Evolutionary conservation across 1,140 invertebrate species (phyloP), one percentile per base, ranked within the genome.

Genomic region (Gonatopus flavifemur): DNA sequence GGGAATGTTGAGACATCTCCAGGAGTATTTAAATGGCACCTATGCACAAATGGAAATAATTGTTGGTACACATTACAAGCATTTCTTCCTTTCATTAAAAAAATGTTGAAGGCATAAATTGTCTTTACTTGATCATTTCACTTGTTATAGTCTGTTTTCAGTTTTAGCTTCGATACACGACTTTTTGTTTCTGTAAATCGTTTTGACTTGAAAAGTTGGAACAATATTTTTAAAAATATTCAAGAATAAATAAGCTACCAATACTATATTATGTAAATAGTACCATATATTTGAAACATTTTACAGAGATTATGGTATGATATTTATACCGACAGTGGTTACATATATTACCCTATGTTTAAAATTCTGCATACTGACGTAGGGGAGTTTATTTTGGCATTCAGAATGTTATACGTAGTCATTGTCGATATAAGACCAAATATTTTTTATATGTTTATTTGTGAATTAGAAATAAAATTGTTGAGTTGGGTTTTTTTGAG

Each of bases 111-210:
- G 57, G 60, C 62, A 62, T 62, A 59, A 61, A 48, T 65, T 53
- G 47, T 60, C 59, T 54, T 60, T 67, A 70, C 38, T n/a, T 59
- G 66, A 63, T 69, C 67, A 62, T 59, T 59, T 49, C 54, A 64
- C 65, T 69, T 67, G 66, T 72, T 70, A 70, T 55, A 62, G 55
- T 67, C 65, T 45, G 61, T 64, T 65, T 69, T 41, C 55, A 61
- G 53, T 49, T 65, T 62, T 55, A 64, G 50, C 38, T 67, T 69
- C 57, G 69, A 70, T 70, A 72, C 69, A 72, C 67, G 66, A 67
- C 59, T 69, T 62, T 63, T 50, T 42, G n/a, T 55, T 61, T 35
- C 52, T 66, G 61, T 64, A 67, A 50, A 65, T 59, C 49, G 55
- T 66, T 66, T 52, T 57, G 65, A 59, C 59, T 64, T 66, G 58